A percentile compares a stretch with the other conserved stretches of the same genome.
Conservation (phyloP, 2,113 vertebrate species). For the Indri indri region DNA sequence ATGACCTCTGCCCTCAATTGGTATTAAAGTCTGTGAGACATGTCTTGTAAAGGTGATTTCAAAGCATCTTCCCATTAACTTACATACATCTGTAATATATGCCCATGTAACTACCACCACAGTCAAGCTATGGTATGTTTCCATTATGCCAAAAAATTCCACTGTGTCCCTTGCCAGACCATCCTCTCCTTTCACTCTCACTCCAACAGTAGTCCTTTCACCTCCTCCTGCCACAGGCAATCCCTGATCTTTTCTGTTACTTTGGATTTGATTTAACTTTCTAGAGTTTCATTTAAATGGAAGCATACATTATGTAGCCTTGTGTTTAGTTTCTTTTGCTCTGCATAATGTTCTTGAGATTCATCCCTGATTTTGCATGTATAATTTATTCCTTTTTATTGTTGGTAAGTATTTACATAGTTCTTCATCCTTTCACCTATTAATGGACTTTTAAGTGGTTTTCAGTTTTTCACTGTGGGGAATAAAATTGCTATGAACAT, state of each 20-base stretch:
- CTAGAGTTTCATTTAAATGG: neutral
- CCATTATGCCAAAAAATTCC: neutral
- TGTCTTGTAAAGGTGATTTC: neutral
- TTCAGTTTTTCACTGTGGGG: neutral
- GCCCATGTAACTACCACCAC: neutral
- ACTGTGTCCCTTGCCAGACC: neutral
- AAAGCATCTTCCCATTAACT: neutral
- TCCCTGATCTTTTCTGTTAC: neutral
- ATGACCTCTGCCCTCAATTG: neutral
- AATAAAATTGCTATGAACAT: neutral
- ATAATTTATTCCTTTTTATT: neutral
- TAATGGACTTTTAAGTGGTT: neutral
- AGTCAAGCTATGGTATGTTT: neutral
- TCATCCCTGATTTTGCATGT: neutral
- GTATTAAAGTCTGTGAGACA: neutral
- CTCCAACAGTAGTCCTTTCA: too few relatives aligned
- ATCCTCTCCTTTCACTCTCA: rapidly evolving
- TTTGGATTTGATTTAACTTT: neutral
- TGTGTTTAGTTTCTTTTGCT: neutral
- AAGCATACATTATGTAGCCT: neutral
- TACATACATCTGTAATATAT: neutral
- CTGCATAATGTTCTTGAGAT: neutral
- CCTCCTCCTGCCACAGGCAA: neutral
- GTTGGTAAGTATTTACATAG: neutral
- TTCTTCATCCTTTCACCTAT: neutral